phyloP scores from a whole-genome alignment of 1,140 invertebrate genomes.

The Drosophila funebris region DNA sequence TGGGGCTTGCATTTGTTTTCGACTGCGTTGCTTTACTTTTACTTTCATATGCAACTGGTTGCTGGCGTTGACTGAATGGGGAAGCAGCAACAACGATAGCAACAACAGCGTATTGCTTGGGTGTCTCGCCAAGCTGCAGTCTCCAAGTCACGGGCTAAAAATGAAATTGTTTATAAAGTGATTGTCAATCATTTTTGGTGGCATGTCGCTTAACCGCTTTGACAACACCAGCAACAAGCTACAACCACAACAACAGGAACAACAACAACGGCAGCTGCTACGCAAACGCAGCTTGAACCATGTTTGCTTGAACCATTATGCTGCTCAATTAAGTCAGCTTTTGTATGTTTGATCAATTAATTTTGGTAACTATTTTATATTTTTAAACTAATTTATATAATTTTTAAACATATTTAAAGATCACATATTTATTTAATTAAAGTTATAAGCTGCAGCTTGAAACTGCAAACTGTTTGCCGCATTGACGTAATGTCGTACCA shows the following conservation, averaged over 20 bases:
- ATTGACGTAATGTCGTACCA: neutral
- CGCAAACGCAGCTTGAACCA: slow-evolving; percentile 26
- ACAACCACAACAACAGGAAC: slow-evolving; percentile 19
- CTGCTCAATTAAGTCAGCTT: slow-evolving; percentile 55
- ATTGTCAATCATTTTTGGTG: slow-evolving; percentile 81
- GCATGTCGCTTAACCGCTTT: slow-evolving; percentile 76
- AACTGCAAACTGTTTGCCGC: neutral
- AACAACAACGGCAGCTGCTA: slow-evolving; percentile 66
- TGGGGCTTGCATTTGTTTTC: slow-evolving; percentile 47
- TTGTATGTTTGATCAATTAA: slow-evolving; percentile 25
- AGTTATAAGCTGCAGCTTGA: neutral
- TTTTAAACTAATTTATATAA: neutral
- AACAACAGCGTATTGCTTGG: slow-evolving; percentile 27
- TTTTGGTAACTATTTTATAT: neutral
- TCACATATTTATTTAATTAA: no score
- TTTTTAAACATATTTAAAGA: neutral
- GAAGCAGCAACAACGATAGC: slow-evolving; percentile 42
- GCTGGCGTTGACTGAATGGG: slow-evolving; percentile 54
- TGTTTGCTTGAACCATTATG: slow-evolving; percentile 34
- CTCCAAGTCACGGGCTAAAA: slow-evolving; percentile 44
- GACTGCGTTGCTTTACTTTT: slow-evolving; percentile 76
- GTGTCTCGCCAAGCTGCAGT: slow-evolving; percentile 48
- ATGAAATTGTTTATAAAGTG: slow-evolving; percentile 78
- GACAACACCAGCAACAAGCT: slow-evolving; percentile 56
- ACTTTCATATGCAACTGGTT: slow-evolving; percentile 81